phyloP scores from a whole-genome alignment of 2,797 vertebrate genomes.

The Crossoptilon crossoptilon region DNA sequence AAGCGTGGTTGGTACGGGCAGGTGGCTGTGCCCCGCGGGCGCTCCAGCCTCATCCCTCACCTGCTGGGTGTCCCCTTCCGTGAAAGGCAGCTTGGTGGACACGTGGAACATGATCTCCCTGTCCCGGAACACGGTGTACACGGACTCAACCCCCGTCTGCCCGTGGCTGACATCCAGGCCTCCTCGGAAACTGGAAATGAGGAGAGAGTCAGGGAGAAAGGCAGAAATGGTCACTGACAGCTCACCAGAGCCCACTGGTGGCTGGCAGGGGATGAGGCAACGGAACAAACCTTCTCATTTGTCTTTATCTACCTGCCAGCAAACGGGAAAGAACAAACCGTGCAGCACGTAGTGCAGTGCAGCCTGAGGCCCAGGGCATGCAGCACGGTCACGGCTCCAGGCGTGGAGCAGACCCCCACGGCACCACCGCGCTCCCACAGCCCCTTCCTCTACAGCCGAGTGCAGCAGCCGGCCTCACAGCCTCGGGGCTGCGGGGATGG shows the following conservation, averaged over 20 bases:
- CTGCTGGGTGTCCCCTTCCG: slow-evolving; percentile 95
- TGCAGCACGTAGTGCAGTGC: neutral
- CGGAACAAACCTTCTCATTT: neutral
- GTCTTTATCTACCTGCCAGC: neutral
- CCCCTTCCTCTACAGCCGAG: neutral
- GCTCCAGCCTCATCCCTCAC: slow-evolving; percentile 73
- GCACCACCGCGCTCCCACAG: neutral
- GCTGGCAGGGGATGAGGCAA: neutral
- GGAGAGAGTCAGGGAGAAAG: neutral
- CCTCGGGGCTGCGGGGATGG: neutral
- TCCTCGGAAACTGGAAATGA: slow-evolving; percentile 89
- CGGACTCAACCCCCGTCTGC: slow-evolving; percentile 92
- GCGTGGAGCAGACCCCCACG: too few species aligned
- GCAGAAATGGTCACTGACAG: slow-evolving; percentile 7
- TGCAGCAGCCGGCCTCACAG: slow-evolving; percentile 1
- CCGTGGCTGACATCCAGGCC: slow-evolving; percentile 96
- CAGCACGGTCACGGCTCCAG: neutral
- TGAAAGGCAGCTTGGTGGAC: slow-evolving; percentile 97
- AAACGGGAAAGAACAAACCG: neutral
- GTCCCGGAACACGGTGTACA: slow-evolving; percentile 94
- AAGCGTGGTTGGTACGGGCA: neutral
- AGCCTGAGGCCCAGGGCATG: neutral
- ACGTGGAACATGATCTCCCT: slow-evolving; percentile 99
- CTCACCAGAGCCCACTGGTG: neutral
- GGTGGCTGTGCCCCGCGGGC: accelerated